Conservation (phyloP, 2,797 vertebrate species). For the Pachyuromys duprasi region DNA sequence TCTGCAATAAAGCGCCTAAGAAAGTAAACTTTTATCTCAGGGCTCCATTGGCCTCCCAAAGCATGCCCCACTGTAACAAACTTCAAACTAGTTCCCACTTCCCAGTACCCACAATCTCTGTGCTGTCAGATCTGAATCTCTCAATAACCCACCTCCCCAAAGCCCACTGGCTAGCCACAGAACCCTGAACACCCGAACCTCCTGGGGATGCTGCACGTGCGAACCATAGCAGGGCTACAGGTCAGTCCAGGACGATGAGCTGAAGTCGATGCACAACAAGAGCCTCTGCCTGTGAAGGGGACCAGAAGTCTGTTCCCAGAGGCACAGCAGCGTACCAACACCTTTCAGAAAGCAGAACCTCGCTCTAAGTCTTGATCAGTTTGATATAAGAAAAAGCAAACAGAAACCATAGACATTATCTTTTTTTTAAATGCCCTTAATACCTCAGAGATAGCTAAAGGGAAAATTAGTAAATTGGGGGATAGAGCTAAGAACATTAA, state of each 20-base stretch:
- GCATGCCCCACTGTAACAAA: background rate
- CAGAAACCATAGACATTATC: background rate
- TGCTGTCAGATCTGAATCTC: background rate
- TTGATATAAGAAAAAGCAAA: background rate
- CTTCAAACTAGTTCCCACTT: background rate
- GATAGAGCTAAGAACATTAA: background rate
- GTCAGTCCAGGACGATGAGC: background rate
- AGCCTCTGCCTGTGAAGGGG: background rate
- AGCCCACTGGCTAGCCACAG: background rate
- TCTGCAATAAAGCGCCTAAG: background rate
- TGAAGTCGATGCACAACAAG: background rate
- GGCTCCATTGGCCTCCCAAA: background rate
- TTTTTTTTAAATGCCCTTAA: background rate
- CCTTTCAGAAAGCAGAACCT: background rate
- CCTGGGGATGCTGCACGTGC: background rate
- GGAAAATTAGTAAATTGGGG: conserved; percentile 29
- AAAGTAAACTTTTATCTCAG: background rate
- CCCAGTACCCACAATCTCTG: no score
- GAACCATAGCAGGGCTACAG: background rate
- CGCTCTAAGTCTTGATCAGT: background rate
- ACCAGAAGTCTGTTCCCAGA: background rate
- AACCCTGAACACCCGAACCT: background rate
- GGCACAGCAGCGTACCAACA: background rate
- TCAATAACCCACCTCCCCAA: background rate
- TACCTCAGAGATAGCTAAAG: background rate